Percentiles rank a stretch among this genome's conserved stretches.
These are phyloP conservation scores for Megaceryle maxima DNA, from an alignment of 2,113 vertebrate genomes.

Conservation along the genomic window DNA sequence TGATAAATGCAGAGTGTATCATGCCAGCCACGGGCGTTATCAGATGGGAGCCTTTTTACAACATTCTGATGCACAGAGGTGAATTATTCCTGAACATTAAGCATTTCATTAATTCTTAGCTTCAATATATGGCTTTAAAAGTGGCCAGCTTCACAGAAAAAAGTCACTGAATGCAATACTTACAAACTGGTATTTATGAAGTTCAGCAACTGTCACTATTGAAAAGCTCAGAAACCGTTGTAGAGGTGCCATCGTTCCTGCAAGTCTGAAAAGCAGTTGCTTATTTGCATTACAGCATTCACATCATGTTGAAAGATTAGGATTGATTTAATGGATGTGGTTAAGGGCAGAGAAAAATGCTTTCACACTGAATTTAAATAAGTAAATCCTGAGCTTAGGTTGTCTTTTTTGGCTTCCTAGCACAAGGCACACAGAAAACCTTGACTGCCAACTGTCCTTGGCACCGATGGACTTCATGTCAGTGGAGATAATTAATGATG, in stretches of 20 bases:
- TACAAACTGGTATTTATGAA: not conserved
- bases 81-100: slow-evolving; percentile 43
- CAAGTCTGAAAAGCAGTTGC: slow-evolving; percentile 17
- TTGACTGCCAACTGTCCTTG: not conserved
- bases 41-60: slow-evolving; percentile 32
- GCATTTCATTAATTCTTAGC: slow-evolving; percentile 25
- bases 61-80: not conserved
- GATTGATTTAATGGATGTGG: slow-evolving; percentile 29
- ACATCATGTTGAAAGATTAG: slow-evolving; percentile 14
- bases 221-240: not conserved
- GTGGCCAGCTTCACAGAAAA: not conserved
- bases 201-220: not conserved
- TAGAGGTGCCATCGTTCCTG: not conserved
- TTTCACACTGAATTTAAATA: slow-evolving; percentile 12
- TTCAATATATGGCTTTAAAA: not conserved
- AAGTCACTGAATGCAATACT: not conserved
- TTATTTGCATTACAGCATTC: slow-evolving; percentile 54
- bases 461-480: not conserved
- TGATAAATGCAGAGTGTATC: not conserved
- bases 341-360: not conserved
- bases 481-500: not conserved
- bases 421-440: not conserved
- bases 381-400: not conserved
- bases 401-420: not conserved
- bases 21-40: not conserved